A percentile compares a stretch with the other conserved stretches of the same genome.
These are phyloP conservation scores for Hyalella azteca DNA, from an alignment of 2,888 invertebrate species.

Conservation along the genomic window DNA sequence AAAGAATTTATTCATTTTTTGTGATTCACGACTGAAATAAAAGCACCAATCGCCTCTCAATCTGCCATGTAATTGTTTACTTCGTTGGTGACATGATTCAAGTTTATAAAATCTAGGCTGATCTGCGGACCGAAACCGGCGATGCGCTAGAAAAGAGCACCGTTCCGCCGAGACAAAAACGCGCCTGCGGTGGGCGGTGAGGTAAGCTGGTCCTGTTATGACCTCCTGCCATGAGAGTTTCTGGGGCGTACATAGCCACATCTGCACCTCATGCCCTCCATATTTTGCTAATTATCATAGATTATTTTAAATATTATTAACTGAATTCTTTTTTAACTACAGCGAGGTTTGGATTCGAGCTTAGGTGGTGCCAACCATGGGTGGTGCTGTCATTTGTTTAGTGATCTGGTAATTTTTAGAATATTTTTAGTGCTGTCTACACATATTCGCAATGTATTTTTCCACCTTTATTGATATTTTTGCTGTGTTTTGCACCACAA, in stretches of 20 bases:
- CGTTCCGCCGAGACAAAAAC: neutral
- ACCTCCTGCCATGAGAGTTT: neutral
- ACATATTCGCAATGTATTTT: too few species aligned
- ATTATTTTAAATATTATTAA: neutral
- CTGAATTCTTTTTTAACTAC: neutral
- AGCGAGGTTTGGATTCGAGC: neutral
- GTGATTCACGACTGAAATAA: neutral
- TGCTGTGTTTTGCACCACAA: too few species aligned
- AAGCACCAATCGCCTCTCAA: neutral
- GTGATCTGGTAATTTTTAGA: neutral
- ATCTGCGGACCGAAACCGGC: too few species aligned
- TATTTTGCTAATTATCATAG: too few species aligned
- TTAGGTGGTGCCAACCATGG: neutral
- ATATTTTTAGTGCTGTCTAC: too few species aligned
- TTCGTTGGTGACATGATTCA: too few species aligned
- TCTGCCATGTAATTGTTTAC: neutral
- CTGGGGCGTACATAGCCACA: too few species aligned
- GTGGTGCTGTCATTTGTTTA: neutral
- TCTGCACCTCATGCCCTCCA: too few species aligned
- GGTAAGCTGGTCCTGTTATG: slow-evolving; percentile 2
- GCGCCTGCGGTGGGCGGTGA: slow-evolving; percentile 2
- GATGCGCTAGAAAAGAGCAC: neutral
- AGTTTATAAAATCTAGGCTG: too few species aligned
- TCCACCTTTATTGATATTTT: too few species aligned
- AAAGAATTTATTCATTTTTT: neutral